Conservation (phyloP, 2,113 vertebrate species). For the Dicaeum eximium region DNA sequence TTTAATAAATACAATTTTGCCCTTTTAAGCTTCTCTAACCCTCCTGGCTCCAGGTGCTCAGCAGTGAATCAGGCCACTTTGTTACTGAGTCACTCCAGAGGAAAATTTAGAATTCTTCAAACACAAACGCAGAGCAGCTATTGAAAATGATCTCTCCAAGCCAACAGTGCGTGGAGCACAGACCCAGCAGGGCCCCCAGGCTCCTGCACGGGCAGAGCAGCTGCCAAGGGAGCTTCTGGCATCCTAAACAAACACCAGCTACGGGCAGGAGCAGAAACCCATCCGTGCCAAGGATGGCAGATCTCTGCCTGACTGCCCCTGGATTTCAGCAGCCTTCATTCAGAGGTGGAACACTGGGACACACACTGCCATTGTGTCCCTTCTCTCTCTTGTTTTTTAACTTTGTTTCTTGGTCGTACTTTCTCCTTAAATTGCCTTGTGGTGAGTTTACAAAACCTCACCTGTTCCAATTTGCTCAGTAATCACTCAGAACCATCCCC, state of each 20-base stretch:
- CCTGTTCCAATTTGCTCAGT: not conserved
- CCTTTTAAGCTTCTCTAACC: not conserved
- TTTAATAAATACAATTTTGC: not conserved
- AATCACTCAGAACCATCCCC: not conserved
- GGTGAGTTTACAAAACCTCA: not conserved
- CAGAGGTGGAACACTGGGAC: not conserved
- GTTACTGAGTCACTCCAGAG: not conserved
- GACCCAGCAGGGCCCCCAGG: not conserved
- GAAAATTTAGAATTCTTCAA: not conserved
- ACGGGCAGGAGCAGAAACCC: not conserved
- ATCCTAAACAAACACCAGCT: not conserved
- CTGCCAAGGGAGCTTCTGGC: not conserved
- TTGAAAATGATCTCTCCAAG: not conserved
- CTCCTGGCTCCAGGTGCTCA: not conserved
- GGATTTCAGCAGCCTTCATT: not conserved
- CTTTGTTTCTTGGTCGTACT: not conserved
- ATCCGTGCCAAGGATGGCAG: accelerated
- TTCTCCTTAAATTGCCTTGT: not conserved
- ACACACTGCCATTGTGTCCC: accelerated
- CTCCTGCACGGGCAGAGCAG: not conserved
- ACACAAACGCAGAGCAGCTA: not conserved
- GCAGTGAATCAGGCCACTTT: not conserved
- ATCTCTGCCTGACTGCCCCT: not conserved
- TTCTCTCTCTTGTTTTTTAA: not conserved
- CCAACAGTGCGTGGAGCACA: not conserved